These are phyloP conservation scores for Ectobius pallidus DNA, from an alignment of 2,888 invertebrate genomes.

Conservation along the genomic window DNA sequence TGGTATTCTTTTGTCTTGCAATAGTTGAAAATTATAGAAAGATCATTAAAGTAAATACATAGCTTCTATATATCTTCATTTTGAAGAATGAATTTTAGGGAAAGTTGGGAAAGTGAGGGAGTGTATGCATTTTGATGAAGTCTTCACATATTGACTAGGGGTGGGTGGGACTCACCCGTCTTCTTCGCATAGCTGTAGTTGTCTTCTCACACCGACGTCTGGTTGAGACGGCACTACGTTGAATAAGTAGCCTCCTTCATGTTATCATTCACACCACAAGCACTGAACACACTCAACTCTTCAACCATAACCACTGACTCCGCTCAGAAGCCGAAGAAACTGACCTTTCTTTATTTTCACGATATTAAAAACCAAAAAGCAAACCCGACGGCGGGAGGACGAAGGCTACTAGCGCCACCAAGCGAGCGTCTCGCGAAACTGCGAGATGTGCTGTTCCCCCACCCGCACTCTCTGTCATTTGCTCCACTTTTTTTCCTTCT, in stretches of 20 bases:
- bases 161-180: not conserved
- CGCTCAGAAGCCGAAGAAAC: not conserved
- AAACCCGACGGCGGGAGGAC: not conserved
- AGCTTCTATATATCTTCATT: no score
- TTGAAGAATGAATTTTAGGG: no score
- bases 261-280: no score
- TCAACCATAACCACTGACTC: not conserved
- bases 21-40: no score
- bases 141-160: no score
- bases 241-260: not conserved
- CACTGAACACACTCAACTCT: not conserved
- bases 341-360: not conserved
- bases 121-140: no score
- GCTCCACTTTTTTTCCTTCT: not conserved
- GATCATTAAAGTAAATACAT: no score
- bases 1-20: no score
- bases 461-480: not conserved
- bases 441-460: not conserved
- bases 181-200: not conserved
- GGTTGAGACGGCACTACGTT: not conserved
- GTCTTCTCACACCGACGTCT: not conserved
- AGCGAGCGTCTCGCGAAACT: slow-evolving; percentile 16
- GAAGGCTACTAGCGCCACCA: slow-evolving; percentile 1
- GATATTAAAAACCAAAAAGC: not conserved
- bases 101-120: no score